phyloP scores from a whole-genome alignment of 1,140 invertebrate species.

The Papilio xuthus region DNA sequence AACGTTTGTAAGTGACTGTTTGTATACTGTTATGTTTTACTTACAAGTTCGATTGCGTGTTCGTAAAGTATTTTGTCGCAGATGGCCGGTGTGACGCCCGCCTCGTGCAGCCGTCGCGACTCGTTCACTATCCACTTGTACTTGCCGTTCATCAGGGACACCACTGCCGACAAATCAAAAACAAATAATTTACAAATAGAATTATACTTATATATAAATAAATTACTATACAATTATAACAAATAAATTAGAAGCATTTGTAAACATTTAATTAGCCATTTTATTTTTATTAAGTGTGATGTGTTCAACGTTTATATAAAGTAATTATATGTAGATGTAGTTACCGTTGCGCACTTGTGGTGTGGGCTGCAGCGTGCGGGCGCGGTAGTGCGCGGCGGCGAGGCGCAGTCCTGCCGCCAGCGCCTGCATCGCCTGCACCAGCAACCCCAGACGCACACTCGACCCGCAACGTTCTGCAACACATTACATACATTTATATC shows the following conservation, averaged over 20 bases:
- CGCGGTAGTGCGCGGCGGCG: slow-evolving; percentile 93
- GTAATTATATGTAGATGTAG: slow-evolving; percentile 6
- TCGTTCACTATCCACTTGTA: slow-evolving; percentile 93
- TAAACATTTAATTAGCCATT: too few relatives aligned
- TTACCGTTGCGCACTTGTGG: slow-evolving; percentile 85
- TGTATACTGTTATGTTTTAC: slow-evolving; percentile 41
- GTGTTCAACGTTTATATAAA: too few relatives aligned
- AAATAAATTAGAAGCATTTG: too few relatives aligned
- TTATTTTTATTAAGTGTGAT: too few relatives aligned
- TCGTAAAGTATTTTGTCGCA: slow-evolving; percentile 98
- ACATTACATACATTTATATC: not conserved
- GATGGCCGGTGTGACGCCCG: slow-evolving; percentile 88
- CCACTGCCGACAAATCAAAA: slow-evolving; percentile 83
- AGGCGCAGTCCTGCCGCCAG: slow-evolving; percentile 95
- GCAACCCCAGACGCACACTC: slow-evolving; percentile 95
- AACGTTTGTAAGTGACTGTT: not conserved
- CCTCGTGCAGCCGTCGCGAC: slow-evolving; percentile 93
- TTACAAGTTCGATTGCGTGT: slow-evolving; percentile 97
- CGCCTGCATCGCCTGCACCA: slow-evolving; percentile 94
- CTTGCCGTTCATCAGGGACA: slow-evolving; percentile 93
- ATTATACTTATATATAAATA: too few relatives aligned
- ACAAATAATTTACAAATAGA: not conserved
- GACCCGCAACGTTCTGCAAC: slow-evolving; percentile 81
- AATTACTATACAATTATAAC: too few relatives aligned
- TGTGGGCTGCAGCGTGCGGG: slow-evolving; percentile 93